Base-by-base conservation (phyloP, 2,888 invertebrate species). In the Aleiodes alternator region DNA sequence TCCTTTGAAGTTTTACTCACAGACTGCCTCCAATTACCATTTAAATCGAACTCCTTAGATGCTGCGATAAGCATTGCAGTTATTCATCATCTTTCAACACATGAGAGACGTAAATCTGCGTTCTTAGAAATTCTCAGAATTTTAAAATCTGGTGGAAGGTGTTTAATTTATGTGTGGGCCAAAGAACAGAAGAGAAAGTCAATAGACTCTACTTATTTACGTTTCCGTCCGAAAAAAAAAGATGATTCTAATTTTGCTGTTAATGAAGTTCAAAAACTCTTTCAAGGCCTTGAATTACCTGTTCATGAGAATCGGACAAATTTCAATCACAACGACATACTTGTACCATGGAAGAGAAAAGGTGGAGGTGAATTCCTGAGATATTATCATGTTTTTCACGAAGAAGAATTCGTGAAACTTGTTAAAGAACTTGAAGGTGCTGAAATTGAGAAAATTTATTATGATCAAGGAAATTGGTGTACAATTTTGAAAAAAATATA, bases 401-500 rank as follows among this genome's bases (percentile, higher is more conserved):
- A 96, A 81, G 93, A 93, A 0, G 98, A 98, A 90, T 88, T 98
- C 51, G 93, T 95, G 81, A 82, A 89, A 1, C 89, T 98, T 56
- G 95, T 95, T 80, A 84, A 85, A 29, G 88, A 91, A 78, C 81
- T 94, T 5, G 80, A 90, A 0, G 90, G 89, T 57, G 90, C 95
- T 53, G 83, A 86, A 57, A 90, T 98, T 11, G 87, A 92, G 48
- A 90, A 92, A 38, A 93, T 93, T 83, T 99, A 96, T 89, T 98
- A 98, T 85, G 98, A 98, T 89, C 96, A 98, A 89, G 99, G 99
- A 0, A 99, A 99, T 89, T 98, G 98, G 96, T 98, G 98, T 91
- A 93, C 96, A 48, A 90, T 96, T 81, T 92, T 97, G 84, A 91
- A 92, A 86, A 96, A 95, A 91, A 85, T 79, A 72, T 79, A 76